Conservation (phyloP, 2,113 vertebrate genomes). For the Lycocorax pyrrhopterus region DNA sequence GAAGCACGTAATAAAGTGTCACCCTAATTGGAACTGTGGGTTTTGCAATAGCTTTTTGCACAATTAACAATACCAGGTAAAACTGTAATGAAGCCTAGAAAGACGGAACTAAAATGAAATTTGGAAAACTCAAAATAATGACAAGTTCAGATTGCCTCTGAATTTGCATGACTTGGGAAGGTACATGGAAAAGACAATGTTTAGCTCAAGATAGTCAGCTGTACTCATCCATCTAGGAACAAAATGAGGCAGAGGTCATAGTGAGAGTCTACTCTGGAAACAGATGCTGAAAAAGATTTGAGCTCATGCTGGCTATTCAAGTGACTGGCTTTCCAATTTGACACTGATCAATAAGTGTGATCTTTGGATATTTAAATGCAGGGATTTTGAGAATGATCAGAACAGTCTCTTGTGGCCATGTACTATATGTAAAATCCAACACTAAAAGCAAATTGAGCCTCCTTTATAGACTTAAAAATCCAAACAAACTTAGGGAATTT, state of each 20-base stretch:
- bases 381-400: neutral
- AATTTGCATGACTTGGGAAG: neutral
- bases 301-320: neutral
- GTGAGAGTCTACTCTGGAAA: neutral
- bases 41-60: neutral
- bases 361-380: neutral
- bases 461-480: neutral
- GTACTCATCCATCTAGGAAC: neutral
- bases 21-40: neutral
- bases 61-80: neutral
- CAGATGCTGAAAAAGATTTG: neutral
- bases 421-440: neutral
- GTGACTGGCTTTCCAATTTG: neutral
- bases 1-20: neutral
- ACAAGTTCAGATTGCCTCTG: neutral
- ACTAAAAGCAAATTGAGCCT: neutral
- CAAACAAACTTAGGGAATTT: neutral
- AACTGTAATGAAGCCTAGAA: neutral
- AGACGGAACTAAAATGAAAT: neutral
- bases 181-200: neutral
- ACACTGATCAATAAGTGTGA: neutral
- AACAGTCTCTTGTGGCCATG: neutral
- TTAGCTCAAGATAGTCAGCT: neutral
- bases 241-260: neutral
- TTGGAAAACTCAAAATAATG: neutral